Percentiles rank a stretch among this genome's conserved stretches.
Evolutionary conservation across 1,140 invertebrate genomes (phyloP).

Genomic region (Cyrtorhinus lividipennis): DNA sequence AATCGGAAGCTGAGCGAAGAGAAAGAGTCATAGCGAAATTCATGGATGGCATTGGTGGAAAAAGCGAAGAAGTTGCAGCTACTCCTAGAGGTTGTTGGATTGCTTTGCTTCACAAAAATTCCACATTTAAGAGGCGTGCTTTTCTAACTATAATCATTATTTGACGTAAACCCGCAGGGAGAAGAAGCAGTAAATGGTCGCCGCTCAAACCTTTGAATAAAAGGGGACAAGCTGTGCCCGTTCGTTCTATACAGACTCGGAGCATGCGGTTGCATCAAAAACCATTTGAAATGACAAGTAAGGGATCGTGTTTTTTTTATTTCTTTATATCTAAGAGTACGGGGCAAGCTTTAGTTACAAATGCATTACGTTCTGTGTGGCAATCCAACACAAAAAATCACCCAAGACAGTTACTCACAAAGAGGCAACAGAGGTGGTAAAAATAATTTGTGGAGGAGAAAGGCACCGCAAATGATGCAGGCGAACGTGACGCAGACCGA

Average conservation of each 20-base stretch:
- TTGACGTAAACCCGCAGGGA: no score
- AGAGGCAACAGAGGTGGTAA: no score
- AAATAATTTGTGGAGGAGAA: no score
- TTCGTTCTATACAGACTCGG: neutral
- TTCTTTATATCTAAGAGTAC: no score
- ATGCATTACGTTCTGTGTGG: neutral
- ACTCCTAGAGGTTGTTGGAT: slow-evolving; percentile 1
- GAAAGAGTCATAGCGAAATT: neutral
- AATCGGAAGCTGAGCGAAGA: slow-evolving; percentile 11
- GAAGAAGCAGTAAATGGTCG: neutral
- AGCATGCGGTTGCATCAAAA: neutral
- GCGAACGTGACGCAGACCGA: no score
- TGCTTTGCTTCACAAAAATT: no score
- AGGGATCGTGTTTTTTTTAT: no score
- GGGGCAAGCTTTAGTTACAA: neutral
- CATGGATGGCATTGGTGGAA: neutral
- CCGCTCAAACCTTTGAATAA: neutral
- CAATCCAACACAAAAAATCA: no score
- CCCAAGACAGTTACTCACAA: no score
- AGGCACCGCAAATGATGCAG: no score
- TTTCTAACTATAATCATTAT: no score
- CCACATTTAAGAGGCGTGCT: no score
- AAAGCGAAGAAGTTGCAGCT: slow-evolving; percentile 1
- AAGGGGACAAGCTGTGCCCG: neutral
- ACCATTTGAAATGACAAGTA: neutral